A percentile compares a stretch with the other conserved stretches of the same genome.
Evolutionary conservation across 2,797 vertebrate genomes (phyloP).

Genomic region (Sciurus carolinensis): DNA sequence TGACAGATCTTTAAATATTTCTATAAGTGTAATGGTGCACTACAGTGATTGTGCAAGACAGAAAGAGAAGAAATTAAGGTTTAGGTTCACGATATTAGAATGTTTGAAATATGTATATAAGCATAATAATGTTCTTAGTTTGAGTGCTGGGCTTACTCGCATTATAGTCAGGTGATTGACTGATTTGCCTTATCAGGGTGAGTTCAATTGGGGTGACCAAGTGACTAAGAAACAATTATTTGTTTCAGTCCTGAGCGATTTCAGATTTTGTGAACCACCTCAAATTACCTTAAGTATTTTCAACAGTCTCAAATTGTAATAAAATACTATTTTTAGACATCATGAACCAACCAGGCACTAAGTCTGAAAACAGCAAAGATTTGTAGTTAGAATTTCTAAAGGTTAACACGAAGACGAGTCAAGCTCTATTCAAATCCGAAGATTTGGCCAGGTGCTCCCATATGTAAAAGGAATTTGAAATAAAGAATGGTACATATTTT

Average conservation of each 20-base stretch:
- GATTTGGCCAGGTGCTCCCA: neutral
- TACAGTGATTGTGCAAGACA: neutral
- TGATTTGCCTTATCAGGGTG: neutral
- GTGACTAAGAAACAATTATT: neutral
- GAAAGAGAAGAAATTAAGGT: neutral
- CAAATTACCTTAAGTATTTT: neutral
- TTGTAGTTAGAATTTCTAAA: neutral
- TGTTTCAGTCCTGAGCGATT: neutral
- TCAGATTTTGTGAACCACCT: neutral
- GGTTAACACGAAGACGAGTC: neutral
- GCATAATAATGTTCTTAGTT: neutral
- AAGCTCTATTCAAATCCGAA: slow-evolving; percentile 21
- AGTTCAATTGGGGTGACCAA: neutral
- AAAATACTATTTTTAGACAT: neutral
- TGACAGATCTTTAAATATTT: neutral
- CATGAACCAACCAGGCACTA: neutral
- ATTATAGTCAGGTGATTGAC: neutral
- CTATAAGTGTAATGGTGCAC: neutral
- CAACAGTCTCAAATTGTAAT: neutral
- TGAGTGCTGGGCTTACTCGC: neutral
- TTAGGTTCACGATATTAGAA: neutral
- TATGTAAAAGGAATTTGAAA: neutral
- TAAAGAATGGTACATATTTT: neutral
- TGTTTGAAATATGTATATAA: neutral
- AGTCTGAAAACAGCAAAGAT: neutral